A percentile compares a stretch with the other conserved stretches of the same genome.
Evolutionary conservation across 1,140 invertebrate genomes (phyloP).

Genomic region (Pogonus chalceus): DNA sequence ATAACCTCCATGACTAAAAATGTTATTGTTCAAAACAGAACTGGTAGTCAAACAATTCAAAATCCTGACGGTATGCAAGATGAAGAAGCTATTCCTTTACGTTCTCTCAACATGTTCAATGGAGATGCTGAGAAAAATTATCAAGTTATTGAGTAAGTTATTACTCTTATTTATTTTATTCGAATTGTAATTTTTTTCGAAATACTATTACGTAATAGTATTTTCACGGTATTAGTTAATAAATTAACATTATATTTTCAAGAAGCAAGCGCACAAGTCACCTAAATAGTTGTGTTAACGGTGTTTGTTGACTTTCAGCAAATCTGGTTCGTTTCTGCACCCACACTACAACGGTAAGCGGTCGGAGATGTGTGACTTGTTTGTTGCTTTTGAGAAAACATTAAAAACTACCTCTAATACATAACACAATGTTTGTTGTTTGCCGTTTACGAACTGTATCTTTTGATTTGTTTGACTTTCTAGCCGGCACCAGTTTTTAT

Average conservation of each 20-base stretch:
- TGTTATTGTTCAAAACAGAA: constrained; percentile 36
- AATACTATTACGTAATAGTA: too few species aligned
- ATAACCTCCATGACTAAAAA: constrained; percentile 39
- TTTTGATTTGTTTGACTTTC: constrained; percentile 7
- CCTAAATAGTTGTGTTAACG: background rate
- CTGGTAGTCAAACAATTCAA: constrained; percentile 32
- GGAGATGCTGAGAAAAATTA: constrained; percentile 52
- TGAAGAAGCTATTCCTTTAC: constrained; percentile 66
- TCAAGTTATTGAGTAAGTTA: constrained; percentile 60
- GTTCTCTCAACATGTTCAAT: constrained; percentile 57
- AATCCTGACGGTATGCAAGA: constrained; percentile 35
- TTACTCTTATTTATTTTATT: background rate
- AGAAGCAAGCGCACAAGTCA: constrained; percentile 4
- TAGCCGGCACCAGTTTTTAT: background rate
- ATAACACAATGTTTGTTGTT: constrained; percentile 16
- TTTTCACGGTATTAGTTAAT: too few species aligned
- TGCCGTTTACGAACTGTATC: constrained; percentile 20
- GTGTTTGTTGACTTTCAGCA: constrained; percentile 34
- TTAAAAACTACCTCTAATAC: background rate
- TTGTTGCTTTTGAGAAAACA: constrained; percentile 2
- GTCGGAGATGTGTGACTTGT: constrained; percentile 3
- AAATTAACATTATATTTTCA: too few species aligned
- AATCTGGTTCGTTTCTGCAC: constrained; percentile 43
- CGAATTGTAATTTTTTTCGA: too few species aligned
- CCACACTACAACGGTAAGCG: constrained; percentile 45